phyloP scores from a whole-genome alignment of 2,888 invertebrate genomes.

The Oscheius sp. region DNA sequence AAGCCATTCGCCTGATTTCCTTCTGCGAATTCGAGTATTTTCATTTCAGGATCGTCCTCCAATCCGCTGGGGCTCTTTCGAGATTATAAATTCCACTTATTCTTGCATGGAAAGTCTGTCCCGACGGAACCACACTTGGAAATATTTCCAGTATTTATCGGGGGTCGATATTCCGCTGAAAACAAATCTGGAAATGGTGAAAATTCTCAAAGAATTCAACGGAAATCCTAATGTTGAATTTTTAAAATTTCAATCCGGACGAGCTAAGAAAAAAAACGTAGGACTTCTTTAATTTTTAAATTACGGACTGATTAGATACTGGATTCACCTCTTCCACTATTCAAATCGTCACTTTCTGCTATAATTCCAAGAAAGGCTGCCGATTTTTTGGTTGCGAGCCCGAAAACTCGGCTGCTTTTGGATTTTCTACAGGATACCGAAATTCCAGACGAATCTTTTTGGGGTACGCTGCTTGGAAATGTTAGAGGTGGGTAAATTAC shows the following conservation, averaged over 20 bases:
- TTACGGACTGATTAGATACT: slow-evolving; percentile 24
- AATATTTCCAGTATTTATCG: slow-evolving; percentile 52
- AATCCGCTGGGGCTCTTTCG: slow-evolving; percentile 49
- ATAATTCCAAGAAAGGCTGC: slow-evolving; percentile 47
- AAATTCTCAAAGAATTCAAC: slow-evolving; percentile 47
- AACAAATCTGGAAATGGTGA: slow-evolving; percentile 56
- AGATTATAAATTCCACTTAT: slow-evolving; percentile 52
- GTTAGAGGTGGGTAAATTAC: slow-evolving; percentile 11
- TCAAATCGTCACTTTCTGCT: slow-evolving; percentile 51
- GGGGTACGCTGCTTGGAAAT: slow-evolving; percentile 48
- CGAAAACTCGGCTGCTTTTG: slow-evolving; percentile 39
- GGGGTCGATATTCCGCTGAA: slow-evolving; percentile 52
- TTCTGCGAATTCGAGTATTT: no score
- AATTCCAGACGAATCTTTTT: slow-evolving; percentile 54
- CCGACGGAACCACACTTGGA: slow-evolving; percentile 42
- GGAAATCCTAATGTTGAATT: slow-evolving; percentile 49
- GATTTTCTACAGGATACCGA: slow-evolving; percentile 42
- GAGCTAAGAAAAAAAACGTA: slow-evolving; percentile 41
- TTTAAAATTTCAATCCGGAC: background rate
- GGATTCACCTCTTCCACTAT: slow-evolving; percentile 44
- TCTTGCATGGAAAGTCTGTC: slow-evolving; percentile 45
- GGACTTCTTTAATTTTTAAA: background rate
- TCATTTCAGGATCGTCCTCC: slow-evolving; percentile 43
- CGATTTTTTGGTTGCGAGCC: slow-evolving; percentile 30
- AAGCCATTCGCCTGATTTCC: slow-evolving; percentile 14